Evolutionary conservation across 2,113 vertebrate species (phyloP).

Genomic region (Salvelinus namaycush): DNA sequence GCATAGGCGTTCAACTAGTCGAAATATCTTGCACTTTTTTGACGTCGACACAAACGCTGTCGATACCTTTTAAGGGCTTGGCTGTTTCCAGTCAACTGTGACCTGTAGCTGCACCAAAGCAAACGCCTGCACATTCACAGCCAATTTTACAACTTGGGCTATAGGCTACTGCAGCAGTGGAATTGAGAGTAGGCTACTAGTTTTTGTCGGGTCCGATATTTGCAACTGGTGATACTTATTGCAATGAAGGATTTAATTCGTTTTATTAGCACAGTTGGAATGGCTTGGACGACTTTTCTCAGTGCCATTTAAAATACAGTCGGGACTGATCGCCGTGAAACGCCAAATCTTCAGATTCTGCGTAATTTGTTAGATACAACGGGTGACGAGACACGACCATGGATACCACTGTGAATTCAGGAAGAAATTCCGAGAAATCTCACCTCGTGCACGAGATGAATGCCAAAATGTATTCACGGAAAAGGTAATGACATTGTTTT

Average conservation of each 20-base stretch:
- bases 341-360: slow-evolving; percentile 22
- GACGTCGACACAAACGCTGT: slow-evolving; percentile 5
- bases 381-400: slow-evolving; percentile 28
- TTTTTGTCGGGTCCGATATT: slow-evolving; percentile 1
- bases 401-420: slow-evolving; percentile 68
- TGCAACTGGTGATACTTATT: not conserved
- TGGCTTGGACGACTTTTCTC: slow-evolving; percentile 27
- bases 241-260: slow-evolving; percentile 48
- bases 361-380: not conserved
- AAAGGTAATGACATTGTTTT: slow-evolving; percentile 60
- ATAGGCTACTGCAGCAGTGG: slow-evolving; percentile 10
- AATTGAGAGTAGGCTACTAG: slow-evolving; percentile 6
- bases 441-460: slow-evolving; percentile 76
- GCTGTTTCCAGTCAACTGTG: slow-evolving; percentile 16
- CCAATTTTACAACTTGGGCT: slow-evolving; percentile 25
- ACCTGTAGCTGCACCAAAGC: slow-evolving; percentile 36
- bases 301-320: slow-evolving; percentile 29
- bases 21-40: not conserved
- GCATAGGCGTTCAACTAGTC: too few species aligned
- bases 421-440: slow-evolving; percentile 79
- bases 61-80: slow-evolving; percentile 4
- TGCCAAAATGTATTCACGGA: slow-evolving; percentile 73
- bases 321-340: slow-evolving; percentile 25
- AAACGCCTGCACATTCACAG: slow-evolving; percentile 1
- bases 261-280: slow-evolving; percentile 22